These are phyloP conservation scores for Macrophya alboannulata DNA, from an alignment of 2,888 invertebrate species.

Conservation along the genomic window DNA sequence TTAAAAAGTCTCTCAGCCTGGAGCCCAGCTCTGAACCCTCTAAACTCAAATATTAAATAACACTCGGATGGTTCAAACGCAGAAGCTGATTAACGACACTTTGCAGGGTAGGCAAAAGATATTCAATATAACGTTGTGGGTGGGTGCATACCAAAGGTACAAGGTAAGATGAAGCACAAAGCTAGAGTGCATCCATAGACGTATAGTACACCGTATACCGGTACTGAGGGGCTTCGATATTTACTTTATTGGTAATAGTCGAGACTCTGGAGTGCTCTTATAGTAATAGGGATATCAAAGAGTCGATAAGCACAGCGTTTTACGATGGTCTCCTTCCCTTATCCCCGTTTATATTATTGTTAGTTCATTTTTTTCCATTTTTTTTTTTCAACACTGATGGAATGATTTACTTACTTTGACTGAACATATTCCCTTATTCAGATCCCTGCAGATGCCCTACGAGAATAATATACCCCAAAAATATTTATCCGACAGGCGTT, in stretches of 20 bases:
- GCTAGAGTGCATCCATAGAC: background rate
- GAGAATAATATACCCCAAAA: background rate
- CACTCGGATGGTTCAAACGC: constrained; percentile 37
- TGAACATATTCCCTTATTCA: background rate
- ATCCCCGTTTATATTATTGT: background rate
- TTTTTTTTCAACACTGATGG: background rate
- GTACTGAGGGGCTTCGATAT: constrained; percentile 56
- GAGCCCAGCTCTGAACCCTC: background rate
- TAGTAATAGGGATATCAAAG: constrained; percentile 69
- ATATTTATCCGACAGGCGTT: background rate
- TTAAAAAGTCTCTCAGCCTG: constrained; percentile 38
- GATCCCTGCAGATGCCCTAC: background rate
- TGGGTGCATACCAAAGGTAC: background rate
- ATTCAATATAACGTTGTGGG: background rate
- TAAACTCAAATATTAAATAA: background rate
- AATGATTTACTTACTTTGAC: background rate
- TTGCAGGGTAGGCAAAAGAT: background rate
- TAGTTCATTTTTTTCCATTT: background rate
- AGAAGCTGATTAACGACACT: background rate
- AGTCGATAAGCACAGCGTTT: constrained; percentile 50
- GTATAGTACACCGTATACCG: background rate
- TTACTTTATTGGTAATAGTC: constrained; percentile 73
- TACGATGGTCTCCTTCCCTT: constrained; percentile 24
- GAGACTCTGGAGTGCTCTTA: constrained; percentile 66
- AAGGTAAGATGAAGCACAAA: constrained; percentile 1